phyloP scores from a whole-genome alignment of 2,888 invertebrate genomes.

The Atherix ibis region DNA sequence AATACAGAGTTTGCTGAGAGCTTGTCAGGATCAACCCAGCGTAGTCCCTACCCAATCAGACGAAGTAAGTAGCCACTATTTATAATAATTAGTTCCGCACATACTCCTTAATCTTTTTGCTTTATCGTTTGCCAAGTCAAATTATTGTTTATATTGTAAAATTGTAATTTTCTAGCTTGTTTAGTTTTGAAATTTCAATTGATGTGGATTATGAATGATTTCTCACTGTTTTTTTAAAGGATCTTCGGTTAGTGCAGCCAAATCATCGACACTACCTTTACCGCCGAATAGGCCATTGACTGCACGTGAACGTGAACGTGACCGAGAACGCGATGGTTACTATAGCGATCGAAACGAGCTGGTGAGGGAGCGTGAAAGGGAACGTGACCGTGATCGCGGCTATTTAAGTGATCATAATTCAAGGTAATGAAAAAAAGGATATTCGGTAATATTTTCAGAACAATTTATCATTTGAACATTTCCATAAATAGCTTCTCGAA shows the following conservation, averaged over 20 bases:
- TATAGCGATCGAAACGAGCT: slow-evolving; percentile 80
- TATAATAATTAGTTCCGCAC: too few species aligned
- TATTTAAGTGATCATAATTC: slow-evolving; percentile 66
- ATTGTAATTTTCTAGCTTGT: too few species aligned
- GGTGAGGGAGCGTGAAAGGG: slow-evolving; percentile 58
- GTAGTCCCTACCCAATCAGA: slow-evolving; percentile 71
- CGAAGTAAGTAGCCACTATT: slow-evolving; percentile 54
- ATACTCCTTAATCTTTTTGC: too few species aligned
- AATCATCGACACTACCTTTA: slow-evolving; percentile 68
- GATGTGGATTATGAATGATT: too few species aligned
- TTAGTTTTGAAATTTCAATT: too few species aligned
- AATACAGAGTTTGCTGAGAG: slow-evolving; percentile 70
- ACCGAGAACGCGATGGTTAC: slow-evolving; percentile 65
- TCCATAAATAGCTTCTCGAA: slow-evolving; percentile 35
- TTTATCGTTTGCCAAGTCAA: too few species aligned
- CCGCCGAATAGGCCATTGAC: slow-evolving; percentile 52
- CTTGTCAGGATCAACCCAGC: slow-evolving; percentile 66
- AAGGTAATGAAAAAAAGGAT: slow-evolving; percentile 33
- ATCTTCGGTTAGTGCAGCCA: slow-evolving; percentile 56
- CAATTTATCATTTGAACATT: neutral
- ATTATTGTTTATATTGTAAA: too few species aligned
- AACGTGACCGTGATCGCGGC: slow-evolving; percentile 51
- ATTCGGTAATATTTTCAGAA: neutral
- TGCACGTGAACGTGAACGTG: slow-evolving; percentile 41
- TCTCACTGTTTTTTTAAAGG: too few species aligned